Evolutionary conservation across 2,888 invertebrate genomes (phyloP).

Genomic region (Andrena chrysosceles): DNA sequence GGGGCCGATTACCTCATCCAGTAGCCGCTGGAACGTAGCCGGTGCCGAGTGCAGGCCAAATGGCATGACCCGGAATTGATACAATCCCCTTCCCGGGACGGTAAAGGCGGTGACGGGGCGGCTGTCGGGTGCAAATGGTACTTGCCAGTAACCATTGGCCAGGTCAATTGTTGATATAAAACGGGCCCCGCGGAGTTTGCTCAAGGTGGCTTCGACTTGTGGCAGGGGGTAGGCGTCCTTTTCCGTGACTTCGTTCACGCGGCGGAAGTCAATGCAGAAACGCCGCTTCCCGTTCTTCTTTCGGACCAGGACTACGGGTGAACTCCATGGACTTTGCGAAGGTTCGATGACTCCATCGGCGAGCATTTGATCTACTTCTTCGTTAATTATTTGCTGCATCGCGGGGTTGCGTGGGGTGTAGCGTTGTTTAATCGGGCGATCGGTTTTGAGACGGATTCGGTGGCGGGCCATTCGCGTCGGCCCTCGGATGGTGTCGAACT

Average conservation of each 20-base stretch:
- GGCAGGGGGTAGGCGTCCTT: no score
- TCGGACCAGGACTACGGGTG: not conserved
- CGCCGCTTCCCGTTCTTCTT: not conserved
- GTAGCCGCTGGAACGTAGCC: conserved; percentile 26
- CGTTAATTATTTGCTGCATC: not conserved
- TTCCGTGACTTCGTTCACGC: no score
- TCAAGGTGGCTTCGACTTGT: no score
- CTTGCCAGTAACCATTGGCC: no score
- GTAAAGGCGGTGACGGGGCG: no score
- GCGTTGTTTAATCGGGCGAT: not conserved
- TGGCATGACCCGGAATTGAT: conserved; percentile 75
- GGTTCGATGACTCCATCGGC: not conserved
- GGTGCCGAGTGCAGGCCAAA: conserved; percentile 71
- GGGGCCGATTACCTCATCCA: conserved; percentile 27
- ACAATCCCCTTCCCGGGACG: no score
- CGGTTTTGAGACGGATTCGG: conserved; percentile 3
- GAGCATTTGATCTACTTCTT: not conserved
- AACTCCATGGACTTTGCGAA: conserved; percentile 1
- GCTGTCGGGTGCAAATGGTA: no score
- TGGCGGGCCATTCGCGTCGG: not conserved
- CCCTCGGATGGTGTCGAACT: not conserved
- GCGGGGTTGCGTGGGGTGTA: not conserved
- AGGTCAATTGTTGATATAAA: no score
- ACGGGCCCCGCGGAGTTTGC: no score
- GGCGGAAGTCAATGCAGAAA: no score